A percentile compares a stretch with the other conserved stretches of the same genome.
These are phyloP conservation scores for Hanleya hanleyi DNA, from an alignment of 2,888 invertebrate genomes.

Conservation along the genomic window DNA sequence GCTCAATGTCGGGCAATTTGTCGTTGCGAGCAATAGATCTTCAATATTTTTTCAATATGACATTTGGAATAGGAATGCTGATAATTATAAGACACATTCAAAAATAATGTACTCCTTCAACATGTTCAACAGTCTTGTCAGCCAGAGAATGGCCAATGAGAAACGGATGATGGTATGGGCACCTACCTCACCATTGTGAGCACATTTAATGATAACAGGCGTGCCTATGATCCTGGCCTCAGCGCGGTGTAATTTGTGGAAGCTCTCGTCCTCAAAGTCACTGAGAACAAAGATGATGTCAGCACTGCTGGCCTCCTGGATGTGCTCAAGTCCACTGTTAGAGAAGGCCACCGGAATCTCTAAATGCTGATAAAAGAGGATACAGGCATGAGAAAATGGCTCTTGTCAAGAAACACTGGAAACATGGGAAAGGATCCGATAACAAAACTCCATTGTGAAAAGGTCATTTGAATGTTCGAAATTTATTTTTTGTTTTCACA, in stretches of 20 bases:
- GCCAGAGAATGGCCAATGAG: conserved; percentile 21
- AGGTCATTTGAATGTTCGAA: too few relatives aligned
- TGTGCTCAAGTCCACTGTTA: conserved; percentile 71
- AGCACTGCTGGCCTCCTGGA: conserved; percentile 55
- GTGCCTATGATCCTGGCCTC: conserved; percentile 72
- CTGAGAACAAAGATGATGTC: conserved; percentile 84
- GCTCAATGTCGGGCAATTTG: too few relatives aligned
- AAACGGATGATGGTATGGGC: too few relatives aligned
- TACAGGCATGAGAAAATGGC: too few relatives aligned
- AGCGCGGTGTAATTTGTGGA: conserved; percentile 78
- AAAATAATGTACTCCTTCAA: too few relatives aligned
- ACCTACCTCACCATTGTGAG: conserved; percentile 75
- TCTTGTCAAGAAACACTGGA: too few relatives aligned
- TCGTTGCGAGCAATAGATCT: too few relatives aligned
- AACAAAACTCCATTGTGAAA: too few relatives aligned
- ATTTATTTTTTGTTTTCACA: too few relatives aligned
- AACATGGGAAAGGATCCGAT: too few relatives aligned
- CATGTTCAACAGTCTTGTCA: conserved; percentile 1
- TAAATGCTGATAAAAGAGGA: conserved; percentile 8
- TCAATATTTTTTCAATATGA: too few relatives aligned
- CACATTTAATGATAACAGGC: conserved; percentile 69
- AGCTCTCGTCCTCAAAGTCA: conserved; percentile 83
- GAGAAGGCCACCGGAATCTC: conserved; percentile 40
- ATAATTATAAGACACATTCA: too few relatives aligned
- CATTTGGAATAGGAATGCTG: neutral